A percentile compares a stretch with the other conserved stretches of the same genome.
These are phyloP conservation scores for Chlorocebus sabaeus DNA, from an alignment of 2,113 vertebrate species.

Conservation along the genomic window DNA sequence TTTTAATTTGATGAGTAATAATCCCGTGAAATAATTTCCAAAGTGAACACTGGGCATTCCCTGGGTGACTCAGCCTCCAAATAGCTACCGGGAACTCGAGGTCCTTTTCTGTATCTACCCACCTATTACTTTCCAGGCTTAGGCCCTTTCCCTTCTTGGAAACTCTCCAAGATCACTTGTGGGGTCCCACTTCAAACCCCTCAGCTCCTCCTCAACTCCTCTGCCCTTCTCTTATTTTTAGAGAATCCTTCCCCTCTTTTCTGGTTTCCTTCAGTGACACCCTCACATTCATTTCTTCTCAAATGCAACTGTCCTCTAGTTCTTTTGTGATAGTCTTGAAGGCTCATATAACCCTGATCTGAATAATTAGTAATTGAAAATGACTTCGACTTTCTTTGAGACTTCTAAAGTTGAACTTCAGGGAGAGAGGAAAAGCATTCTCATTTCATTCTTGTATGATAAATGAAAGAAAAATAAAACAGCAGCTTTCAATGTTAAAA, in stretches of 20 bases:
- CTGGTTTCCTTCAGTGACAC: neutral
- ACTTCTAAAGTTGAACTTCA: neutral
- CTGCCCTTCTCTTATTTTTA: neutral
- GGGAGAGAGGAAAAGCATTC: neutral
- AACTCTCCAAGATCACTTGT: accelerated
- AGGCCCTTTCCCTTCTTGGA: neutral
- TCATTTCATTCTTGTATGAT: neutral
- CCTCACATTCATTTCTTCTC: neutral
- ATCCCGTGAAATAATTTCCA: neutral
- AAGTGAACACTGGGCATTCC: neutral
- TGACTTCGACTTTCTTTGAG: neutral
- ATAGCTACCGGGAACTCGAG: neutral
- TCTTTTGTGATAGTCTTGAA: neutral
- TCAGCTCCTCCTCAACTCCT: neutral
- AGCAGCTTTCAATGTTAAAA: neutral
- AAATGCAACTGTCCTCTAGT: neutral
- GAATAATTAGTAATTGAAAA: neutral
- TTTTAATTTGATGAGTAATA: neutral
- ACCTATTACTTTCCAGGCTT: neutral
- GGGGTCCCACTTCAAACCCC: neutral
- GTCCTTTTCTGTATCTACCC: neutral
- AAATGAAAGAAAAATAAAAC: neutral
- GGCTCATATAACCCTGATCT: neutral
- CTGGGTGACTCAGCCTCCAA: neutral
- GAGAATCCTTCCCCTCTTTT: neutral